Evolutionary conservation across 2,888 invertebrate genomes (phyloP), one percentile per base, ranked within the genome.

Genomic region (Drosophila kanekoi): DNA sequence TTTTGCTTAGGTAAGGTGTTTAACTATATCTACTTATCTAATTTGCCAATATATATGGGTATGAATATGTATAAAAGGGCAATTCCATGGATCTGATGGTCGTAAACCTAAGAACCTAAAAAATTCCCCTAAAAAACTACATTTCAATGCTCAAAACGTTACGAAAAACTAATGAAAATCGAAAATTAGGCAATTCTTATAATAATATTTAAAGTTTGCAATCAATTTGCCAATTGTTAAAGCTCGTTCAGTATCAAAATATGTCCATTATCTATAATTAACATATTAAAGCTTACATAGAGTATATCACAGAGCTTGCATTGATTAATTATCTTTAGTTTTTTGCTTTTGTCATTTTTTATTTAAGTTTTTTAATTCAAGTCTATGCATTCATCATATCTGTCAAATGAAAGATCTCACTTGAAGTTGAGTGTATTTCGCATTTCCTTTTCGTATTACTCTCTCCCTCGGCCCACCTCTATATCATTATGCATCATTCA

Each of bases 371-470:
- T 37, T 52, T 37, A n/a, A 44, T 14, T 49, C 16, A 43, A 58
- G 60, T 72, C 45, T 16, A 16, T 53, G 37, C 72, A 74, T 77
- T 77, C 73, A 77, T 74, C 72, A 74, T 65, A 32, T 51, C 51
- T 66, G 61, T 66, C 61, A 77, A 66, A 62, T 77, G 68, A 49
- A 77, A 62, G 58, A 51, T 47, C 49, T 37, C 59, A 38, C 52
- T 49, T 61, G 37, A 65, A 58, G 60, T 52, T 59, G 37, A 77
- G 47, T 58, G 56, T 43, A 44, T 33, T 62, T 73, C 35, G 53
- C 56, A 63, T 78, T 78, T 75, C 79, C 70, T 63, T 58, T 74
- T 62, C 51, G 51, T 35, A 64, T 54, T 79, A 59, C 38, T 56
- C 47, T 37, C 57, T 72, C 40, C 54, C 3, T n/a, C 18, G 13